Evolutionary conservation across 2,797 vertebrate genomes (phyloP).

Genomic region (Tokudaia muenninki): DNA sequence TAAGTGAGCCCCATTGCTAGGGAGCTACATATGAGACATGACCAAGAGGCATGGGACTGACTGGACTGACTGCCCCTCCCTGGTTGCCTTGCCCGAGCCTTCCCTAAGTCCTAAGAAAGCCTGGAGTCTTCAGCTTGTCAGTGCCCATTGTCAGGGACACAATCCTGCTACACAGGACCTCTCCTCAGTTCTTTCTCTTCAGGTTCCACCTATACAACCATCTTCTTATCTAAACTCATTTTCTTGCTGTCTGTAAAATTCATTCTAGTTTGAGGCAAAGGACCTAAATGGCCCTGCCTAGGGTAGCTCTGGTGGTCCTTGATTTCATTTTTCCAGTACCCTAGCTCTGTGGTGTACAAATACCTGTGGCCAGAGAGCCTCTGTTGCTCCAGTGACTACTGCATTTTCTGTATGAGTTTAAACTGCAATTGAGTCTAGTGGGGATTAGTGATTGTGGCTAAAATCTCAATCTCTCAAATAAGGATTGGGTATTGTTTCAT

Average conservation of each 20-base stretch:
- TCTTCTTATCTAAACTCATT: not conserved
- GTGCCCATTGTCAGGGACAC: not conserved
- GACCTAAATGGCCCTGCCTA: not conserved
- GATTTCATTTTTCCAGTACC: not conserved
- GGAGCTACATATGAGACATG: not conserved
- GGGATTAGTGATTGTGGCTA: not conserved
- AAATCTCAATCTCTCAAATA: not conserved
- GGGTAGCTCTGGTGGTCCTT: not conserved
- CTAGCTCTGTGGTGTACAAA: not conserved
- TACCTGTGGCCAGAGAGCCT: not conserved
- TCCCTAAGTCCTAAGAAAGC: not conserved
- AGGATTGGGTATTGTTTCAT: not conserved
- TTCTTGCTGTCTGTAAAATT: not conserved
- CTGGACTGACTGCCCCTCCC: not conserved
- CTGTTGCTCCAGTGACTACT: too few relatives aligned
- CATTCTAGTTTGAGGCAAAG: not conserved
- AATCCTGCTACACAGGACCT: not conserved
- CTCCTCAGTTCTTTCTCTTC: not conserved
- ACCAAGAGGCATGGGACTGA: not conserved
- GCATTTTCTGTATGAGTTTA: not conserved
- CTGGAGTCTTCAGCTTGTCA: too few relatives aligned
- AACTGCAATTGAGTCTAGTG: not conserved
- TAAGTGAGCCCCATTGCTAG: not conserved
- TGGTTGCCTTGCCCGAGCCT: not conserved
- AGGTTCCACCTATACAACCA: too few relatives aligned